A percentile compares a stretch with the other conserved stretches of the same genome.
These are phyloP conservation scores for Candoia aspera DNA, from an alignment of 2,113 vertebrate genomes.

Conservation along the genomic window DNA sequence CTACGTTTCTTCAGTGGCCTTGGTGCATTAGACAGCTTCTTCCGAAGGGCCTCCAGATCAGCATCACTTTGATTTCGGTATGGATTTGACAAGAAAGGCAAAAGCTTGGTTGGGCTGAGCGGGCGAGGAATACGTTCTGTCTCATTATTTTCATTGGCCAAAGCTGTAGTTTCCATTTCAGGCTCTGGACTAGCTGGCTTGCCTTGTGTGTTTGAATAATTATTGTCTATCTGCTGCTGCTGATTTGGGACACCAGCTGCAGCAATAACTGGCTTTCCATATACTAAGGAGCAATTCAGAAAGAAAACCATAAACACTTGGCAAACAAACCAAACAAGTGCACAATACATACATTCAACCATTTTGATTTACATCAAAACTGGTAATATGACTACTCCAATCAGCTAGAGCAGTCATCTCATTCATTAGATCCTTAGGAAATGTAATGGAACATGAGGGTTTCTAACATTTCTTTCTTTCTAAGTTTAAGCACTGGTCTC, in stretches of 20 bases:
- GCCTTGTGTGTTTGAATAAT: constrained; percentile 74
- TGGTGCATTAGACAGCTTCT: constrained; percentile 92
- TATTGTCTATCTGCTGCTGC: constrained; percentile 73
- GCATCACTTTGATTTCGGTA: constrained; percentile 96
- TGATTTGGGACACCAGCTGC: constrained; percentile 67
- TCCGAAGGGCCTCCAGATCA: constrained; percentile 91
- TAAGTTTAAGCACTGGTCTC: too few species aligned
- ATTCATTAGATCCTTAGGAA: neutral
- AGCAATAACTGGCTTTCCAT: constrained; percentile 90
- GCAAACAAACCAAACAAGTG: neutral
- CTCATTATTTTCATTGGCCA: constrained; percentile 75
- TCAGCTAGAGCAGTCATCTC: neutral
- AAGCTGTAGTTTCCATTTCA: constrained; percentile 65
- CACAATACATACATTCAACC: neutral
- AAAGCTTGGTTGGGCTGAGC: constrained; percentile 94
- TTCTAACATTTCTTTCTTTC: neutral
- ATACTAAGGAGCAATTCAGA: constrained; percentile 75
- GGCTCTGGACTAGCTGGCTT: constrained; percentile 76
- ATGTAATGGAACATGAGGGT: neutral
- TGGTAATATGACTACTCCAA: neutral
- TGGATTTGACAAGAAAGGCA: constrained; percentile 93
- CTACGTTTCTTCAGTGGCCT: constrained; percentile 95
- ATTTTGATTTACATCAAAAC: neutral
- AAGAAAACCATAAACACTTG: constrained; percentile 25
- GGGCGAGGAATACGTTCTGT: constrained; percentile 90